These are phyloP conservation scores for Spodoptera picta DNA, from an alignment of 2,888 invertebrate species.

Conservation along the genomic window DNA sequence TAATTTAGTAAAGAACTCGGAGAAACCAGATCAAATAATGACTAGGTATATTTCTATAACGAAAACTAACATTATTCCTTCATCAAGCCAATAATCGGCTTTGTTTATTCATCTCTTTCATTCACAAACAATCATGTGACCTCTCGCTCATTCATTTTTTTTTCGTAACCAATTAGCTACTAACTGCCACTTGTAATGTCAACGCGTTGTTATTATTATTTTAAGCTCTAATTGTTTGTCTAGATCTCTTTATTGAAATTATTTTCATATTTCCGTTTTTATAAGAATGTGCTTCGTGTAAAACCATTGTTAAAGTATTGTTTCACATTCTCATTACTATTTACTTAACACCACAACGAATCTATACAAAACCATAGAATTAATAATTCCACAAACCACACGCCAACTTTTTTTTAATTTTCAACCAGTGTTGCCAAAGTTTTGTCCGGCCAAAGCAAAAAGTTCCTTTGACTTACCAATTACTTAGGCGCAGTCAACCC, in stretches of 20 bases:
- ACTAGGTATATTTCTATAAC: too few relatives aligned
- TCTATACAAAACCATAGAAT: conserved; percentile 31
- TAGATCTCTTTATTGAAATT: background rate
- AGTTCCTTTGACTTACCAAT: conserved; percentile 58
- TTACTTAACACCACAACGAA: conserved; percentile 27
- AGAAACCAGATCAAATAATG: too few relatives aligned
- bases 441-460: conserved; percentile 55
- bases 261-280: too few relatives aligned
- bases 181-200: conserved; percentile 17
- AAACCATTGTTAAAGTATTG: too few relatives aligned
- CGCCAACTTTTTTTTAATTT: conserved; percentile 33
- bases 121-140: background rate
- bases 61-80: background rate
- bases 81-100: background rate
- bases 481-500: conserved; percentile 66
- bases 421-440: conserved; percentile 32
- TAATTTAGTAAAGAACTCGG: too few relatives aligned
- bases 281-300: too few relatives aligned
- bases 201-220: conserved; percentile 9
- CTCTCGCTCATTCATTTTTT: conserved; percentile 11
- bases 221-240: conserved; percentile 1
- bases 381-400: conserved; percentile 33
- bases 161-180: conserved; percentile 10
- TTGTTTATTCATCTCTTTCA: background rate
- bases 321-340: conserved; percentile 27